Percentiles rank a stretch among this genome's conserved stretches.
Evolutionary conservation across 2,888 invertebrate species (phyloP).

Genomic region (Resseliella maxima): DNA sequence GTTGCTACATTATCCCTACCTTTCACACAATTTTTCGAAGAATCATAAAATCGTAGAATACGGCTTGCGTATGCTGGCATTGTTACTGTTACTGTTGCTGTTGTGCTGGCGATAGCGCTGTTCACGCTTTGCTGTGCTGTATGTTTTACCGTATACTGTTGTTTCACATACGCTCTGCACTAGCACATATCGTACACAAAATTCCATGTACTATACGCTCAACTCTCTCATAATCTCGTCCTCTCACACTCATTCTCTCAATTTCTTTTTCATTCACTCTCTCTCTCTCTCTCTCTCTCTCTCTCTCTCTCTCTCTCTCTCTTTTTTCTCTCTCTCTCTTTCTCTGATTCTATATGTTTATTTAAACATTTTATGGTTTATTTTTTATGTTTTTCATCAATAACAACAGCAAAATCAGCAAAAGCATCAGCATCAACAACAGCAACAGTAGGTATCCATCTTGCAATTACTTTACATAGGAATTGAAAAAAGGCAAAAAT

Average conservation of each 20-base stretch:
- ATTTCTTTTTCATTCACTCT: no score
- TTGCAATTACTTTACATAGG: constrained; percentile 34
- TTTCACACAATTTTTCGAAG: constrained; percentile 49
- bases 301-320: background rate
- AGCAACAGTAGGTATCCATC: background rate
- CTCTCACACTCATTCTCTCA: background rate
- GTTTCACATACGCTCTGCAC: constrained; percentile 19
- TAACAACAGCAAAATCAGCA: no score
- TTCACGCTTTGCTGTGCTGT: background rate
- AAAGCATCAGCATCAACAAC: background rate
- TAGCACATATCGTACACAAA: background rate
- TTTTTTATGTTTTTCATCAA: background rate
- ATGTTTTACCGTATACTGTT: background rate
- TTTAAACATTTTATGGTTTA: background rate
- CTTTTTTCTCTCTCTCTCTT: background rate
- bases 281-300: background rate
- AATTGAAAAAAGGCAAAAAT: background rate
- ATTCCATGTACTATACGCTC: constrained; percentile 1
- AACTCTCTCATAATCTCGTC: background rate
- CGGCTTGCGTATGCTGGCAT: constrained; percentile 31
- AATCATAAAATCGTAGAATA: constrained; percentile 54
- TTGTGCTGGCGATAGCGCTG: background rate
- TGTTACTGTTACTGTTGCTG: background rate
- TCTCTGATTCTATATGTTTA: background rate
- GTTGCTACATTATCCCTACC: constrained; percentile 57